Base-by-base conservation (phyloP, 2,113 vertebrate species). In the Quiscalus mexicanus region DNA sequence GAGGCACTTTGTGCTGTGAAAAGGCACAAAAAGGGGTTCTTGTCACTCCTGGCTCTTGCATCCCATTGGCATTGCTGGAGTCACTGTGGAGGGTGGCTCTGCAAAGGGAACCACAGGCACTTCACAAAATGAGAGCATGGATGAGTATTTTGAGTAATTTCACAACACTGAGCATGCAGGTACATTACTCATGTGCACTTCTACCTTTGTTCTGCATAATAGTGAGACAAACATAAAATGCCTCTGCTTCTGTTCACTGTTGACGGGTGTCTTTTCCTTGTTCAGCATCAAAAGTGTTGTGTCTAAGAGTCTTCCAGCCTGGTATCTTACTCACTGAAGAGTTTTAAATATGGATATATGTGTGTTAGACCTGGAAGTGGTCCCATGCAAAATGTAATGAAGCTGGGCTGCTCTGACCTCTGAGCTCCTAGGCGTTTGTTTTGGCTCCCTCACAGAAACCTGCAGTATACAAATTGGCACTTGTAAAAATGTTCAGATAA, bases 401-500 rank as follows among this genome's bases (percentile, higher is more conserved):
- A 94, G 77, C 93, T 56, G 90, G 77, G 88, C 68, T 95, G 91
- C 95, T 95, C 81, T 93, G 94, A 92, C 91, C 95, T 87, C 91
- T 92, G 95, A 80, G 77, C 89, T 92, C 77, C 85, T 39, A 73
- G 53, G 89, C 55, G 92, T 95, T 97, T 97, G 92, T 90, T 92
- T 97, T 97, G 97, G 95, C 91, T 91, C 90, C 80, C 81, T 81
- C 23, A 13, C 89, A 75, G 64, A 95, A 96, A 93, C 93, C 87
- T 95, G 93, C 92, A 91, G 84, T 79, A 94, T 59, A 94, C 91
- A 96, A 95, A 95, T 94, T 95, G 92, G 91, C 81, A 93, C 90
- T 95, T 95, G 85, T 96, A 93, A 96, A 96, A 94, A 92, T 94
- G 90, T 93, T 97, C 92, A 56, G 91, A 93, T 92, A 95, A 97